A percentile compares a stretch with the other conserved stretches of the same genome.
Evolutionary conservation across 2,113 vertebrate species (phyloP).

Genomic region (Charina bottae): DNA sequence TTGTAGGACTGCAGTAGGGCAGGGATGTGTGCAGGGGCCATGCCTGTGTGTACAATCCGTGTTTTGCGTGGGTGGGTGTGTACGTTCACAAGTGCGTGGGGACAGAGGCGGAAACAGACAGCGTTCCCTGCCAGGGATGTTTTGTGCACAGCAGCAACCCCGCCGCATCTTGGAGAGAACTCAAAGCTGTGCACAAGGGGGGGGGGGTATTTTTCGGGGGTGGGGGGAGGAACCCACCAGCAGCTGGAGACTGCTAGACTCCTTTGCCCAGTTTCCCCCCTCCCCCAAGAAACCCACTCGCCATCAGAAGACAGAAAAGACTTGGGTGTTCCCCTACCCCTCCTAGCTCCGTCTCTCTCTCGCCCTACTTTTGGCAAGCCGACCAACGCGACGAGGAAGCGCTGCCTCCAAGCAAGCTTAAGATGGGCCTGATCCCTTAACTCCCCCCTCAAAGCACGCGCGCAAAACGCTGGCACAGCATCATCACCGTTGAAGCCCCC

Average conservation of each 20-base stretch:
- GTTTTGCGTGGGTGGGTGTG: not conserved
- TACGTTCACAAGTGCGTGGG: not conserved
- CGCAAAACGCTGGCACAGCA: not conserved
- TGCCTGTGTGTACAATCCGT: not conserved
- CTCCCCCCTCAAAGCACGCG: not conserved
- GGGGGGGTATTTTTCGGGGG: no score
- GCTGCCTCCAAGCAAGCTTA: constrained; percentile 20
- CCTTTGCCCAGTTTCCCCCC: not conserved
- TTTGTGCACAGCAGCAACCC: not conserved
- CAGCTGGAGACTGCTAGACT: not conserved
- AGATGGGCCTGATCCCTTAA: constrained; percentile 34
- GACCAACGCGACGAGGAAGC: constrained; percentile 16
- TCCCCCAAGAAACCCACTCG: not conserved
- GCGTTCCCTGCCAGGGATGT: not conserved
- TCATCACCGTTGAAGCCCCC: not conserved
- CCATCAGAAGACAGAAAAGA: not conserved
- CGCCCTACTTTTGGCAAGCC: not conserved
- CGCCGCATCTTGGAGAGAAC: not conserved
- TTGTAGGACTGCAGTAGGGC: not conserved
- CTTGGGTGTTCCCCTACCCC: not conserved
- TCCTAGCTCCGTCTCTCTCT: not conserved
- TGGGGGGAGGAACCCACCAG: no score
- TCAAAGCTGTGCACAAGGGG: not conserved
- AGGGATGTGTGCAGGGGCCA: not conserved
- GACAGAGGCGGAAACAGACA: rapidly evolving